These are phyloP conservation scores for Hipposideros armiger DNA, from an alignment of 2,113 vertebrate species.

Conservation along the genomic window DNA sequence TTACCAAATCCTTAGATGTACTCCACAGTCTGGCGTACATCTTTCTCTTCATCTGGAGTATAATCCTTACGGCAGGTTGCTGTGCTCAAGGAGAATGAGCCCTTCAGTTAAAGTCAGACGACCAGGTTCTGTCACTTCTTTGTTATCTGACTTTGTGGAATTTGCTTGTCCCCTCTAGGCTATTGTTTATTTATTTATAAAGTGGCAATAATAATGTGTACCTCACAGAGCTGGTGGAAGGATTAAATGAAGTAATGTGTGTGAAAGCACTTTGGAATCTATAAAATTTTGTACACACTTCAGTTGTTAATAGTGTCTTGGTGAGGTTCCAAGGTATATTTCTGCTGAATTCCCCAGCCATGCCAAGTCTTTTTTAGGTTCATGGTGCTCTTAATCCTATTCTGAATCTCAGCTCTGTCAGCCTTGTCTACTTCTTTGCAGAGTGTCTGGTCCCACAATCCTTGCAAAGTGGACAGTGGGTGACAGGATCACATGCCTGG, in stretches of 20 bases:
- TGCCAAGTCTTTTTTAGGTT: not conserved
- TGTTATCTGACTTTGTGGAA: not conserved
- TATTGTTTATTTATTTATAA: not conserved
- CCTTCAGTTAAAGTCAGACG: not conserved
- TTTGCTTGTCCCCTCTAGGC: not conserved
- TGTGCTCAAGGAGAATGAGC: not conserved
- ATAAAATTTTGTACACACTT: not conserved
- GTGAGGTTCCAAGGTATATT: not conserved
- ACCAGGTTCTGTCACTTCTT: not conserved
- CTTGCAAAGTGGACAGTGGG: not conserved
- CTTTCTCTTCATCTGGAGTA: not conserved
- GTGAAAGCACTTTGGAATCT: not conserved
- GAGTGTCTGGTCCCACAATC: not conserved
- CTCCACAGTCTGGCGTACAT: not conserved
- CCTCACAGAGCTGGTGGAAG: not conserved
- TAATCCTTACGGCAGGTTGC: not conserved
- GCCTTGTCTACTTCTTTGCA: not conserved
- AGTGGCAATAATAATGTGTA: not conserved
- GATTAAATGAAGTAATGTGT: not conserved
- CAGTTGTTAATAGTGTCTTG: slow-evolving; percentile 5
- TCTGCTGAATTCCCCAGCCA: not conserved
- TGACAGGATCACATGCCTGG: not conserved
- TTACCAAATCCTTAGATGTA: not conserved
- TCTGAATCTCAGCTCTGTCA: not conserved
- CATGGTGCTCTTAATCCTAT: not conserved